These are phyloP conservation scores for Chunga burmeisteri DNA, from an alignment of 2,113 vertebrate species.

Conservation along the genomic window DNA sequence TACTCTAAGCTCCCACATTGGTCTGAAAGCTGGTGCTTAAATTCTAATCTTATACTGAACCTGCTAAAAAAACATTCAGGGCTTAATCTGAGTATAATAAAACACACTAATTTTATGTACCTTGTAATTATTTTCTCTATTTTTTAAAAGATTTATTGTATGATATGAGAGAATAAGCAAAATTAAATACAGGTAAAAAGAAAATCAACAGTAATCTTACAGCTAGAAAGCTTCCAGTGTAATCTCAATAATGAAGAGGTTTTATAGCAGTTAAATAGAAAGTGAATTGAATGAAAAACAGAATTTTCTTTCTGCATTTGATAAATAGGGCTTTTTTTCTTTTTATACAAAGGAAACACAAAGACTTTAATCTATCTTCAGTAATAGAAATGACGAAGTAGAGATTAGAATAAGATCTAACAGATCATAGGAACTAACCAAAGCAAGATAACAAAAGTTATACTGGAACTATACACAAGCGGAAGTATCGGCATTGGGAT, in stretches of 20 bases:
- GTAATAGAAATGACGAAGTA: neutral
- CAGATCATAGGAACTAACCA: neutral
- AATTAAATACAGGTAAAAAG: neutral
- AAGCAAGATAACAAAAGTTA: neutral
- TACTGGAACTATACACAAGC: neutral
- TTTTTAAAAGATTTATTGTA: neutral
- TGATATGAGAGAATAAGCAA: neutral
- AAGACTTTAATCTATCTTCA: neutral
- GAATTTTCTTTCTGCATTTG: neutral
- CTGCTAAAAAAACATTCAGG: neutral
- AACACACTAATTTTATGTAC: neutral
- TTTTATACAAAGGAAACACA: neutral
- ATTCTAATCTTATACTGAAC: neutral
- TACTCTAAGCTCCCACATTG: neutral
- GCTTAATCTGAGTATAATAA: neutral
- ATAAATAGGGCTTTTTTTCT: no score
- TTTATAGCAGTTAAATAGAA: neutral
- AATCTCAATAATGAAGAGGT: neutral
- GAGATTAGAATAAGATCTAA: neutral
- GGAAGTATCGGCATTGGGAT: neutral
- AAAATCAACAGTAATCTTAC: neutral
- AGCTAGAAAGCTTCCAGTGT: neutral
- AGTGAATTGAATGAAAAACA: neutral
- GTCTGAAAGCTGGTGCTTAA: neutral
- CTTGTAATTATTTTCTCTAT: neutral